These are phyloP conservation scores for Grallaria varia DNA, from an alignment of 2,113 vertebrate genomes.

Conservation along the genomic window DNA sequence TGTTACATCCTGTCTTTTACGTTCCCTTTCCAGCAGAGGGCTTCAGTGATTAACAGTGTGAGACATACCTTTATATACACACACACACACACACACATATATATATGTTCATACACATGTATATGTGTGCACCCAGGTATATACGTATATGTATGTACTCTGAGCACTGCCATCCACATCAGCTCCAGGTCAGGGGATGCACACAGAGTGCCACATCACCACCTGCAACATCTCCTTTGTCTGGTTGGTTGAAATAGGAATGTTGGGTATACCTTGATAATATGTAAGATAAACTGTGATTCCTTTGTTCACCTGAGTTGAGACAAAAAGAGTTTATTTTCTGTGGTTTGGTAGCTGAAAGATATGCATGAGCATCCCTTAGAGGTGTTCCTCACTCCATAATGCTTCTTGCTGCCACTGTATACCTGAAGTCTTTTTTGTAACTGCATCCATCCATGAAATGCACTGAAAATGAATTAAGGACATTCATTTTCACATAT, in stretches of 20 bases:
- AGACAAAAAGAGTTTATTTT: neutral
- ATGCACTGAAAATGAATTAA: neutral
- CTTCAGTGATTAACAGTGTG: neutral
- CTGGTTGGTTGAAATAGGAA: neutral
- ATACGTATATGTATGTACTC: neutral
- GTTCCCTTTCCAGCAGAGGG: neutral
- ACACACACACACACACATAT: neutral
- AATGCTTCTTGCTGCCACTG: neutral
- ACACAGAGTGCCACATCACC: neutral
- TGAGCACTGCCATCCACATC: neutral
- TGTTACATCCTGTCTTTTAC: neutral
- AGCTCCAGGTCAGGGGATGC: neutral
- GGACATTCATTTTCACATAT: neutral
- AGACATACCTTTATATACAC: accelerated
- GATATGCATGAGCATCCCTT: neutral
- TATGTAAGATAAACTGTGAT: neutral
- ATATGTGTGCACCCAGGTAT: neutral
- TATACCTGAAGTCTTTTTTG: neutral
- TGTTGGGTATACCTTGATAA: neutral
- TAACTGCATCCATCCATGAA: neutral
- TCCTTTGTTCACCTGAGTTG: neutral
- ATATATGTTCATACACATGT: too few species aligned
- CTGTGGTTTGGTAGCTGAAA: neutral
- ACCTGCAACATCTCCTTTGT: neutral
- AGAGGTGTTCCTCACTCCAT: neutral